Evolutionary conservation across 2,888 invertebrate genomes (phyloP).

Genomic region (Gymnosoma rotundatum): DNA sequence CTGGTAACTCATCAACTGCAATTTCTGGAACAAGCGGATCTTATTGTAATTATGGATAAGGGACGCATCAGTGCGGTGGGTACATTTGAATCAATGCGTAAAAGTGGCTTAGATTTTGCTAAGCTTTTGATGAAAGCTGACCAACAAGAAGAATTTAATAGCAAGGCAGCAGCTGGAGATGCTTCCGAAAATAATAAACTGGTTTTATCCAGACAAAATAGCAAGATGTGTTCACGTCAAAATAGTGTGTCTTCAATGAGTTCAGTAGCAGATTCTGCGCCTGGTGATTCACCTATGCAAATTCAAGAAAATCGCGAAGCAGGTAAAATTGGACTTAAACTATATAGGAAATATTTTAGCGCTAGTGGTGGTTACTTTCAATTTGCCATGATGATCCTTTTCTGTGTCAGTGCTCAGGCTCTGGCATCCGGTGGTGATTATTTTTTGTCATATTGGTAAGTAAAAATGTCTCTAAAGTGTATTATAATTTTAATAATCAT

Average conservation of each 20-base stretch:
- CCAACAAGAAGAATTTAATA: constrained; percentile 80
- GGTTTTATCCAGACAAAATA: constrained; percentile 75
- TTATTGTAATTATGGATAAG: constrained; percentile 81
- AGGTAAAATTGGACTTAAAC: constrained; percentile 85
- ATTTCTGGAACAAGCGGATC: constrained; percentile 87
- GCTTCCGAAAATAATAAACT: constrained; percentile 70
- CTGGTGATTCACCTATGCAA: constrained; percentile 81
- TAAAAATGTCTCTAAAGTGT: not conserved
- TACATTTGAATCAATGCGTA: constrained; percentile 88
- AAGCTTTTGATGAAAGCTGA: constrained; percentile 85
- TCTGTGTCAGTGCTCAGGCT: constrained; percentile 87
- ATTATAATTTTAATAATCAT: too few species aligned
- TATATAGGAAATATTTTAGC: constrained; percentile 87
- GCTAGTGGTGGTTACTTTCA: constrained; percentile 87
- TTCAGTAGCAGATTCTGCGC: constrained; percentile 83
- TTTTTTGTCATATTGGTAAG: constrained; percentile 89
- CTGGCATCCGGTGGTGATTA: constrained; percentile 89
- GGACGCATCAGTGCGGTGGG: constrained; percentile 84
- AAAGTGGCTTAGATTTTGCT: constrained; percentile 90
- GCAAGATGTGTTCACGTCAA: constrained; percentile 78
- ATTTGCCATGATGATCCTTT: constrained; percentile 85
- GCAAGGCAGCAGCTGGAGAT: constrained; percentile 69
- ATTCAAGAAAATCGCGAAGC: constrained; percentile 85
- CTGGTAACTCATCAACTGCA: constrained; percentile 93
- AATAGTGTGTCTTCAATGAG: constrained; percentile 81